phyloP scores from a whole-genome alignment of 2,113 vertebrate genomes.

The Montifringilla adamsi region DNA sequence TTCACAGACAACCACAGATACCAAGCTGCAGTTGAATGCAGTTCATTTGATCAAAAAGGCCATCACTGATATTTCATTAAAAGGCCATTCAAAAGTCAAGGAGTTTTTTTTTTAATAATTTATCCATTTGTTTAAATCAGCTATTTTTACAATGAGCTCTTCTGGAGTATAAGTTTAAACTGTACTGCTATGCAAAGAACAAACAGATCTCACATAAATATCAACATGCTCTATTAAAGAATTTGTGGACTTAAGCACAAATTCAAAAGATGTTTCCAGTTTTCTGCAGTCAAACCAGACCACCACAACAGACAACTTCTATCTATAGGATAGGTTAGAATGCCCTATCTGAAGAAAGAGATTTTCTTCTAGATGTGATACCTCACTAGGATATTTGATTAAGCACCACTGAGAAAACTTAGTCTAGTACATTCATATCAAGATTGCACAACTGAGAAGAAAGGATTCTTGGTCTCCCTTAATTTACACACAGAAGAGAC shows the following conservation, averaged over 20 bases:
- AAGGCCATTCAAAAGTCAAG: not conserved
- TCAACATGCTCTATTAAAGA: not conserved
- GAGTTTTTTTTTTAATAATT: not conserved
- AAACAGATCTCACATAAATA: not conserved
- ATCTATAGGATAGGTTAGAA: not conserved
- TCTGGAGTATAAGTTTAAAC: not conserved
- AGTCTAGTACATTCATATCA: not conserved
- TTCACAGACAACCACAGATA: not conserved
- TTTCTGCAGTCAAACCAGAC: not conserved
- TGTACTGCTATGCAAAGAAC: not conserved
- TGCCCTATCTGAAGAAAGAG: accelerated
- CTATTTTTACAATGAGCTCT: not conserved
- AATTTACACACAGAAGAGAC: not conserved
- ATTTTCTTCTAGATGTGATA: not conserved
- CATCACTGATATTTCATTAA: not conserved
- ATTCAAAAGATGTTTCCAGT: not conserved
- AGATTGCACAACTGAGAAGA: not conserved
- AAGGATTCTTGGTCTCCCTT: not conserved
- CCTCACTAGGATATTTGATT: not conserved
- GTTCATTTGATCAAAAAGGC: not conserved
- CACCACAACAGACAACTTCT: not conserved
- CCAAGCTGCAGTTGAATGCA: not conserved
- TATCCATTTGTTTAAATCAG: not conserved
- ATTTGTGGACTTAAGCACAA: not conserved
- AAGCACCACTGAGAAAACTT: not conserved